These are phyloP conservation scores for Phaonia tiefii DNA, from an alignment of 2,888 invertebrate species.

Conservation along the genomic window DNA sequence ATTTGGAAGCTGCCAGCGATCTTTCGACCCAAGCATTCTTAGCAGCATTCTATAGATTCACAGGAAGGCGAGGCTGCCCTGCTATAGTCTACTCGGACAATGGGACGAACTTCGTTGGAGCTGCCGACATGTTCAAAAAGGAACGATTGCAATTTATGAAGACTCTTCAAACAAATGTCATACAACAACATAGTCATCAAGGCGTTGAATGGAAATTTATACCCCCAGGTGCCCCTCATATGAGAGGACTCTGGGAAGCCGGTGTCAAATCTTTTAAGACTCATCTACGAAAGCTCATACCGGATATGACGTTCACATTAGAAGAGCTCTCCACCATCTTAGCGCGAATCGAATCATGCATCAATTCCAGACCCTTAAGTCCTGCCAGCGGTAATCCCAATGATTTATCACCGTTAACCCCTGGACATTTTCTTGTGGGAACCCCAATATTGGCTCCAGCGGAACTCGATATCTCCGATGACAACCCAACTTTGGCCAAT, in stretches of 20 bases:
- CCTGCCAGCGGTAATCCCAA: constrained; percentile 27
- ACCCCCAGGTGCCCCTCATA: too few relatives aligned
- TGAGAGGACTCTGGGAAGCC: too few relatives aligned
- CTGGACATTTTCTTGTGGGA: too few relatives aligned
- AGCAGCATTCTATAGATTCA: constrained; percentile 54
- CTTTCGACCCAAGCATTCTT: constrained; percentile 53
- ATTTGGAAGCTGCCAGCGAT: constrained; percentile 40
- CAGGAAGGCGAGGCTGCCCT: constrained; percentile 51
- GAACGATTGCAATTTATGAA: constrained; percentile 1
- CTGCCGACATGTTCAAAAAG: constrained; percentile 21
- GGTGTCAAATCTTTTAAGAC: too few relatives aligned
- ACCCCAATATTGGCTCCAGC: constrained; percentile 6
- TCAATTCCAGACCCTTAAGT: too few relatives aligned
- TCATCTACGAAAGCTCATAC: too few relatives aligned
- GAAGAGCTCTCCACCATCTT: neutral
- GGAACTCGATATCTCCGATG: constrained; percentile 22
- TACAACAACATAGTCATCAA: constrained; percentile 9
- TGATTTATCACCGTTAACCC: constrained; percentile 12
- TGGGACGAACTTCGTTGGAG: constrained; percentile 28
- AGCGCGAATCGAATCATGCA: constrained; percentile 19
- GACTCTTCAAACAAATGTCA: too few relatives aligned
- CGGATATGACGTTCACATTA: constrained; percentile 33
- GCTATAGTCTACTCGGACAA: constrained; percentile 29
- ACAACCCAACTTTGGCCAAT: too few relatives aligned
- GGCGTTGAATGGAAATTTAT: too few relatives aligned